Base-by-base conservation (phyloP, 2,113 vertebrate species). In the Cryptomyrus ogoouensis region DNA sequence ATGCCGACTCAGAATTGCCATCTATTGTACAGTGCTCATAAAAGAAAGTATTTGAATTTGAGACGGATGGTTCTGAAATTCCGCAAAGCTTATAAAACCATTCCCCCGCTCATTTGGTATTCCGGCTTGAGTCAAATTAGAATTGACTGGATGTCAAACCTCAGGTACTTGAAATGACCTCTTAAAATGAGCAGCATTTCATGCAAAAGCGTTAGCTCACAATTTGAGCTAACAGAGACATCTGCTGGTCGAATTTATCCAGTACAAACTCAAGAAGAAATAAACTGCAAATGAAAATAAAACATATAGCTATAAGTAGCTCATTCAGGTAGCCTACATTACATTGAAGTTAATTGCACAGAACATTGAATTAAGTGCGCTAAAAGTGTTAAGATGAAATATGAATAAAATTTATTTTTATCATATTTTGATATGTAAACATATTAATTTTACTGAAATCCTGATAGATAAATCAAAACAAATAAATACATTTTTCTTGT, bases 161-260 rank as follows among this genome's bases (percentile, higher is more conserved):
- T 39, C 85, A 52, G 46, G 21, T 52, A 52, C 15, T 87, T 87
- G 13, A 87, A 87, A 50, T 19, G 46, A 53, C 21, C 85, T 87
- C 85, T 87, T 52, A 21, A 39, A 77, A 27, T 87, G 0, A 31
- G n/a, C 1, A 52, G 35, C 7, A 52, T 52, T 87, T 80, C 24
- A 47, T 35, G 6, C 15, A 53, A 53, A 31, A 2, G 53, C 44
- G 19, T 46, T 8, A 27, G 15, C 49, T 50, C 85, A 19, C 77
- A 47, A 56, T 46, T 70, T 90, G 56, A 86, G 84, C 12, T 87
- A 90, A 90, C 89, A 90, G 89, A 39, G 89, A 90, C 83, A 86
- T 50, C 89, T 87, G 89, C 83, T 90, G 89, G 83, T 87, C 3
- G 31, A 87, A 42, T 87, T 53, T 87, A 9, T 56, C 49, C n/a